These are phyloP conservation scores for Zosterops hypoxanthus DNA, from an alignment of 2,113 vertebrate species.

Conservation along the genomic window DNA sequence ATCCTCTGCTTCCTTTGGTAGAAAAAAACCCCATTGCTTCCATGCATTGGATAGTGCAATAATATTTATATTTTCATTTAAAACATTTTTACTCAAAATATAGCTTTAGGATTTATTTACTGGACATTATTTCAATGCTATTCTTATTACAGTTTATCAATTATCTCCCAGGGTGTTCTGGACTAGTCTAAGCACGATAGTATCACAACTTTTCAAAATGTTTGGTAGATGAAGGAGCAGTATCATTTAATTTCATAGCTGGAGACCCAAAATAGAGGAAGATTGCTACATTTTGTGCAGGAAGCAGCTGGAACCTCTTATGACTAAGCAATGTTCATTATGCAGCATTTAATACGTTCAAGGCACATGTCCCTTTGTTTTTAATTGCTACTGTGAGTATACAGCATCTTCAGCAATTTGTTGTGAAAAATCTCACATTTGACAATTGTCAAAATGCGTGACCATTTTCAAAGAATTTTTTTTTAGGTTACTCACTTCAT, in stretches of 20 bases:
- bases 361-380: background rate
- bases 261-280: background rate
- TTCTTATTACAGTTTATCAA: background rate
- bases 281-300: background rate
- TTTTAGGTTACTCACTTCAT: background rate
- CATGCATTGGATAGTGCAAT: background rate
- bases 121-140: background rate
- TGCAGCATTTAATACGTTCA: background rate
- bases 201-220: background rate
- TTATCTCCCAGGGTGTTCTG: background rate
- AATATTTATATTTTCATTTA: background rate
- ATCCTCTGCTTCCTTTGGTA: background rate
- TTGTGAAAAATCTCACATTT: background rate
- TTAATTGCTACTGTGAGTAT: background rate
- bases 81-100: background rate
- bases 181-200: background rate
- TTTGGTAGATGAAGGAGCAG: background rate
- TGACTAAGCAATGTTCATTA: background rate
- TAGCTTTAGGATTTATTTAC: background rate
- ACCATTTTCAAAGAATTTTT: background rate
- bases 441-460: background rate
- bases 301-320: background rate
- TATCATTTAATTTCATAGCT: background rate
- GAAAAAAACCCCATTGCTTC: background rate
- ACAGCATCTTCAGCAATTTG: background rate